Evolutionary conservation across 2,113 vertebrate genomes (phyloP), one percentile per base, ranked within the genome.

Genomic region (Ardeotis arabs): DNA sequence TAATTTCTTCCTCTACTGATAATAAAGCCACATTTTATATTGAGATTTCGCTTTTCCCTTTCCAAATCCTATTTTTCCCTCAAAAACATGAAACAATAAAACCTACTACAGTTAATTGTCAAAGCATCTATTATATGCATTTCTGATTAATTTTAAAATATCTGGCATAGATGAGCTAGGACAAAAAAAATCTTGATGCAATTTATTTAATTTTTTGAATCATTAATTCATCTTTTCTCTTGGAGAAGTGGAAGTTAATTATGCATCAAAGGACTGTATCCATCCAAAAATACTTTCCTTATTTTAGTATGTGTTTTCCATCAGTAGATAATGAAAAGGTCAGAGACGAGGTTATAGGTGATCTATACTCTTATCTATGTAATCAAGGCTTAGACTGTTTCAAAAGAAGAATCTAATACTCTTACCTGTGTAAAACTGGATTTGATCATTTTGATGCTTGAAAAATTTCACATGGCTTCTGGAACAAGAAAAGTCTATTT

Each of bases 51-150:
- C 6, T 64, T 90, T 90, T 87, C 5, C 12, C 5, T 47, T 87
- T 60, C 6, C 24, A 66, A 10, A 14, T 14, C 3, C 2, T 1
- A 2, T 68, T 3, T 74, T 55, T 19, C 1, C 4, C 2, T 0
- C 29, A 67, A 80, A 16, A 25, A 8, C 4, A 49, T 23, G 69
- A 69, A 47, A 4, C 7, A 53, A 60, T 63, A 47, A 66, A 74
- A 33, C 6, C 15, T 35, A 4, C 5, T 58, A 18, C 3, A 53
- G 45, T n/a, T 45, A 63, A 17, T 75, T 59, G 8, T 63, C 17
- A 55, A 44, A 59, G 3, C 25, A 76, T 37, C 17, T 69, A 7
- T 53, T 45, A 10, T 4, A 52, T 11, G 4, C 2, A 29, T 73
- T 84, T 67, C 24, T 56, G 18, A 79, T 68, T 12, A 68, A 60